Evolutionary conservation across 2,113 vertebrate species (phyloP).

Genomic region (Gasterosteus nipponicus): DNA sequence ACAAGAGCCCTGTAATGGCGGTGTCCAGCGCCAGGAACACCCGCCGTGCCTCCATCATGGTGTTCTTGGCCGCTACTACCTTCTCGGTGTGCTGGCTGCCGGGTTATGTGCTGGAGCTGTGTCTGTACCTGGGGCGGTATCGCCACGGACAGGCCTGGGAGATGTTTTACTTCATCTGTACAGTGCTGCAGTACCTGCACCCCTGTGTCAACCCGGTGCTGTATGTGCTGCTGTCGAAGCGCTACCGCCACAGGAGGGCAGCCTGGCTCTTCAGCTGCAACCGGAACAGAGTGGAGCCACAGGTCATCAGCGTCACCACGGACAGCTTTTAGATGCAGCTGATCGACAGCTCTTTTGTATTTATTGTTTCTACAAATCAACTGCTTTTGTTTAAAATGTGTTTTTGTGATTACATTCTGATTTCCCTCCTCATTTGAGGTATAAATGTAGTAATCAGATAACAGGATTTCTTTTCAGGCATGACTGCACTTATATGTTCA

Average conservation of each 20-base stretch:
- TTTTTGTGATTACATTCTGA: constrained; percentile 6
- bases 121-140: constrained; percentile 78
- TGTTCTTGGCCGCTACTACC: constrained; percentile 78
- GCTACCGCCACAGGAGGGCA: constrained; percentile 69
- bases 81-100: constrained; percentile 83
- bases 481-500: neutral
- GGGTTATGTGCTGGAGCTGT: constrained; percentile 79
- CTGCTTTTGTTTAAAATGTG: constrained; percentile 2
- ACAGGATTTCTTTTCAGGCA: neutral
- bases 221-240: constrained; percentile 77
- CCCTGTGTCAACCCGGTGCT: constrained; percentile 74
- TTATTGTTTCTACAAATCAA: constrained; percentile 18
- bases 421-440: neutral
- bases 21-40: constrained; percentile 76
- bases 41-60: constrained; percentile 78
- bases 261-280: constrained; percentile 65
- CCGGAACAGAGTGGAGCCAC: constrained; percentile 73
- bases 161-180: constrained; percentile 78
- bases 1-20: constrained; percentile 80
- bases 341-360: neutral
- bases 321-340: constrained; percentile 64
- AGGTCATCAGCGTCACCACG: constrained; percentile 64
- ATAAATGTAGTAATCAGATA: neutral
- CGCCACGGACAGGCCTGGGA: constrained; percentile 70
- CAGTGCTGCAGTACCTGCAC: constrained; percentile 78